These are phyloP conservation scores for Chaenogobius annularis DNA, from an alignment of 2,113 vertebrate species.

Conservation along the genomic window DNA sequence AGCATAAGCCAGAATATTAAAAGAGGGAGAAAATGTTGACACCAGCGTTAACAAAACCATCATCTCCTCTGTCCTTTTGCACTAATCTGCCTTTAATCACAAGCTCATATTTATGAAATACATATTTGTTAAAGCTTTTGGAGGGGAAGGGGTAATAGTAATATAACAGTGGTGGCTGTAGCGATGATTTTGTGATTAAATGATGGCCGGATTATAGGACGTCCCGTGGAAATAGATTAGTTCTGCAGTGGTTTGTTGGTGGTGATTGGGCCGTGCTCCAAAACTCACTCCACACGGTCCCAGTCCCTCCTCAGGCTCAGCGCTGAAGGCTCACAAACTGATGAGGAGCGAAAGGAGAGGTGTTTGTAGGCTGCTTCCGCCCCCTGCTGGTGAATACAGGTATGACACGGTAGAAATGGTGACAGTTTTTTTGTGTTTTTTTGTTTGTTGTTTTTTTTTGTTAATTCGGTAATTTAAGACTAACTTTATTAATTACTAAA, in stretches of 20 bases:
- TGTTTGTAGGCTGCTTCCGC: slow-evolving; percentile 62
- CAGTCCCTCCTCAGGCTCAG: slow-evolving; percentile 11
- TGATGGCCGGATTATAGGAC: slow-evolving; percentile 76
- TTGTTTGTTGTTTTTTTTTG: not conserved
- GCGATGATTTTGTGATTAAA: slow-evolving; percentile 79
- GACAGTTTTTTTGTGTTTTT: not conserved
- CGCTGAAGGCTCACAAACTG: not conserved
- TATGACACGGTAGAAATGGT: not conserved
- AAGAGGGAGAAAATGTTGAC: slow-evolving; percentile 76
- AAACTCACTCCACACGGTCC: slow-evolving; percentile 33
- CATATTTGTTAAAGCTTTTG: slow-evolving; percentile 66
- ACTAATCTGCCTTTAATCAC: slow-evolving; percentile 78
- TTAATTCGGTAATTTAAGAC: not conserved
- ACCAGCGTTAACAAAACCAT: slow-evolving; percentile 76
- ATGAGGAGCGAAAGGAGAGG: not conserved
- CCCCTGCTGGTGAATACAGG: slow-evolving; percentile 60
- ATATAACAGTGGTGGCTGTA: slow-evolving; percentile 52
- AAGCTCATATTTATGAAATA: slow-evolving; percentile 70
- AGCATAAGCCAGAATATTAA: slow-evolving; percentile 74
- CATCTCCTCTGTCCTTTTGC: slow-evolving; percentile 54
- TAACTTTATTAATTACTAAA: not conserved
- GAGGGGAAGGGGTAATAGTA: slow-evolving; percentile 22
- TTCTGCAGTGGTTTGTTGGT: slow-evolving; percentile 76
- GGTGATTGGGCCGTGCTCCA: slow-evolving; percentile 77
- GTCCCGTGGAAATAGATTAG: slow-evolving; percentile 79